Evolutionary conservation across 2,113 vertebrate species (phyloP).

Genomic region (Myodes glareolus): DNA sequence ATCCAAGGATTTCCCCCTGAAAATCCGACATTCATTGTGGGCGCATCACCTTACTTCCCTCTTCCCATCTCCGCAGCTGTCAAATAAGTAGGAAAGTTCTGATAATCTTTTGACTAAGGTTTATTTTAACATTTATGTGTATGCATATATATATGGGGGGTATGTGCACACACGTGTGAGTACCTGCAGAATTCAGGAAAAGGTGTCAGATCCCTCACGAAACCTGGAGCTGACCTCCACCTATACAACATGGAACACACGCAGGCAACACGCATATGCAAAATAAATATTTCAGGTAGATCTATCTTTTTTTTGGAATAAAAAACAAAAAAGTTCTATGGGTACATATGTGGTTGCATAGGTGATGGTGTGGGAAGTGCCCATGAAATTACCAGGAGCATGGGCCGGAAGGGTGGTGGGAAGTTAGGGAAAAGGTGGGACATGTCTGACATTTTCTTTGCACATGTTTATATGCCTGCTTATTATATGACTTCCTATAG

Average conservation of each 20-base stretch:
- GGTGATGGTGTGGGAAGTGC: neutral
- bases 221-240: neutral
- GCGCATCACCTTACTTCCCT: neutral
- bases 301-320: neutral
- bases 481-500: conserved; percentile 3
- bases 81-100: neutral
- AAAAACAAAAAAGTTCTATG: neutral
- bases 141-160: no score
- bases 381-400: conserved; percentile 20
- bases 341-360: neutral
- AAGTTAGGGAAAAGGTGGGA: neutral
- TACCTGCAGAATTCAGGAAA: neutral
- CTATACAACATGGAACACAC: neutral
- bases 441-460: neutral
- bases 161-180: neutral
- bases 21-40: neutral
- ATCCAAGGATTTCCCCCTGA: neutral
- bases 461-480: neutral
- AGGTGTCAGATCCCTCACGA: neutral
- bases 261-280: neutral
- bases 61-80: neutral
- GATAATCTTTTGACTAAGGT: neutral
- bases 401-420: neutral
- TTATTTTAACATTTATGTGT: neutral
- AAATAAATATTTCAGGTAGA: neutral